Evolutionary conservation across 1,140 invertebrate species (phyloP), one percentile per base, ranked within the genome.

Genomic region (Nylanderia fulva): DNA sequence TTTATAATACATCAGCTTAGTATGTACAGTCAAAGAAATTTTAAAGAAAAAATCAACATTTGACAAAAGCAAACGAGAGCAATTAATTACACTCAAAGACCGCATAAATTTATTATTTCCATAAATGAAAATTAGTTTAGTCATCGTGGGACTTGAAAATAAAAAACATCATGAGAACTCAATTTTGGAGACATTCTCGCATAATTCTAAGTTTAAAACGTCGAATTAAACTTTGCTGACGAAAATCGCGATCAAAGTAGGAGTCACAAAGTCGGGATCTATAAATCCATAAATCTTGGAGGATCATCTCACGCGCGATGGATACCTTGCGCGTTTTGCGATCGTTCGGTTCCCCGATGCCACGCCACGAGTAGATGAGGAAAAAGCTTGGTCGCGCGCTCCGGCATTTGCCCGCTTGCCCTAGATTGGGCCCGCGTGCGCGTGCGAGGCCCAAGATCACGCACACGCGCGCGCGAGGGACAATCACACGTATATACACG

Each of bases 341-440:
- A 74, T 75, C 64, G 84, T 33, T 77, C 58, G 69, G 48, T 33
- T 69, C 33, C 21, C 29, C 72, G 45, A 54, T 33, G n/a, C n/a
- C n/a, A 33, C 39, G 29, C 29, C 64, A 56, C 64, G 61, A 52
- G 84, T 88, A 84, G 88, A 88, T 76, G 36, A 45, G 74, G 77
- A 89, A 89, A 89, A 86, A 89, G 85, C 86, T 48, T 63, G 86
- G n/a, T n/a, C 29, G 36, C 7, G 69, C 29, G 63, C 69, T 63
- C 74, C 83, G 86, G 86, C 84, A 85, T 74, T 68, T 85, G 84
- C 87, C 72, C 85, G 85, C 74, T 89, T 89, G 88, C 88, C 88
- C 88, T 89, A 89, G 87, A 89, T 89, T 60, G 76, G 52, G 76
- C 48, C 77, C 45, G 15, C 45, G 15, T 48, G 45, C 64, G 64